Evolutionary conservation across 1,140 invertebrate genomes (phyloP), one percentile per base, ranked within the genome.

Genomic region (Zaprionus tsacasi): DNA sequence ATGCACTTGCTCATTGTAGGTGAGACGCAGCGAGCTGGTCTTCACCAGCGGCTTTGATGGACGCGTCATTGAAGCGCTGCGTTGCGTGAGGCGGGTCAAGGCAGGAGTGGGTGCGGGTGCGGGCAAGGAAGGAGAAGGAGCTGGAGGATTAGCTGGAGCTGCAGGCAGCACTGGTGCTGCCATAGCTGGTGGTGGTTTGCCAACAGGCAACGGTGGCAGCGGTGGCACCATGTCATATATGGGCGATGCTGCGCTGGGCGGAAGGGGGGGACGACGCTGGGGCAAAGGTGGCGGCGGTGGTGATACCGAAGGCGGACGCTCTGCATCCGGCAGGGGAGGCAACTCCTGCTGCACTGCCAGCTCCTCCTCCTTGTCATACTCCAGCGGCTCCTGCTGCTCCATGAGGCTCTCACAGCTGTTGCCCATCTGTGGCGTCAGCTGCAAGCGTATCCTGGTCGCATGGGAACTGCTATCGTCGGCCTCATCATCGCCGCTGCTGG

Each of bases 1-100:
- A 50, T 76, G 81, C 54, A 92, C 78, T 52, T 91, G 88, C 36
- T 92, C 91, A 21, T 76, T 88, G 77, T 91, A 92, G 61, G 88
- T 86, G 48, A 92, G 71, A 21, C 91, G 76, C 55, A 92, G 61
- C 12, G 91, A 92, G 21, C 85, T 78, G 43, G 91, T 92, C 58
- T 92, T 92, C 0, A 92, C 91, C 66, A 92, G 54, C 17, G 91
- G 91, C 59, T 88, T 91, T 4, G 72, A 38, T 0, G 83, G 73
- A 4, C 85, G 82, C 63, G 76, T 78, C 82, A 83, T 92, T 15
- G 76, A 91, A 45, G 61, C 76, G 69, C 73, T 92, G 35, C 78
- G 88, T 63, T 80, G 88, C 8, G 78, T 75, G n/a, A 78, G 73
- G 0, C 54, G 48, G 4, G n/a, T 15, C 12, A 30, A 30, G n/a